Evolutionary conservation across 1,140 invertebrate genomes (phyloP).

Genomic region (Rhyacophila brunnea): DNA sequence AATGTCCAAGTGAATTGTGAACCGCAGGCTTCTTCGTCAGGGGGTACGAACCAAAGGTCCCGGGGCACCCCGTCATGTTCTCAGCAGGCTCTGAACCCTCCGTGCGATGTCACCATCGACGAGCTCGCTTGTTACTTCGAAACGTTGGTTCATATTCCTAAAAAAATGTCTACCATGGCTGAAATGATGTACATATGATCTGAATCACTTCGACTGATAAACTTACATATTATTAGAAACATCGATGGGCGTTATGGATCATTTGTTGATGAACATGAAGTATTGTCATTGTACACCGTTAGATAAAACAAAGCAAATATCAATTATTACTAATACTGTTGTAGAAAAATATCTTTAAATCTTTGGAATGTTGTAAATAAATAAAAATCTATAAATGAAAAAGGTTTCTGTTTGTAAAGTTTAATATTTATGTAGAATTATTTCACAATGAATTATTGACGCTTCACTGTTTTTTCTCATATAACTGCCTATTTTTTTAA

Average conservation of each 20-base stretch:
- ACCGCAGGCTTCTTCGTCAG: conserved; percentile 33
- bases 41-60: conserved; percentile 35
- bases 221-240: conserved; percentile 5
- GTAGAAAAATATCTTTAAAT: background rate
- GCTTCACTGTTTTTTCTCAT: too few relatives aligned
- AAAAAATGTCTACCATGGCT: conserved; percentile 94
- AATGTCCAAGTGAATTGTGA: conserved; percentile 32
- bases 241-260: background rate
- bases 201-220: conserved; percentile 13
- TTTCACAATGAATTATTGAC: too few relatives aligned
- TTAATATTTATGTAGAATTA: too few relatives aligned
- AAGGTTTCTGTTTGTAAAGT: too few relatives aligned
- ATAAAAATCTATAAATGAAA: too few relatives aligned
- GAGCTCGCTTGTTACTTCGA: conserved; percentile 92
- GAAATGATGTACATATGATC: conserved; percentile 94
- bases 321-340: background rate
- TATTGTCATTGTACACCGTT: background rate
- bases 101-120: conserved; percentile 81
- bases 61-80: conserved; percentile 53
- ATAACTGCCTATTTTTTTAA: too few relatives aligned
- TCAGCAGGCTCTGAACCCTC: conserved; percentile 65
- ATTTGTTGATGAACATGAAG: background rate
- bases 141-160: conserved; percentile 89
- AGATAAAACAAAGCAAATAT: background rate
- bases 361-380: background rate